Conservation (phyloP, 2,888 invertebrate genomes). For the Acanthosoma haemorrhoidale region DNA sequence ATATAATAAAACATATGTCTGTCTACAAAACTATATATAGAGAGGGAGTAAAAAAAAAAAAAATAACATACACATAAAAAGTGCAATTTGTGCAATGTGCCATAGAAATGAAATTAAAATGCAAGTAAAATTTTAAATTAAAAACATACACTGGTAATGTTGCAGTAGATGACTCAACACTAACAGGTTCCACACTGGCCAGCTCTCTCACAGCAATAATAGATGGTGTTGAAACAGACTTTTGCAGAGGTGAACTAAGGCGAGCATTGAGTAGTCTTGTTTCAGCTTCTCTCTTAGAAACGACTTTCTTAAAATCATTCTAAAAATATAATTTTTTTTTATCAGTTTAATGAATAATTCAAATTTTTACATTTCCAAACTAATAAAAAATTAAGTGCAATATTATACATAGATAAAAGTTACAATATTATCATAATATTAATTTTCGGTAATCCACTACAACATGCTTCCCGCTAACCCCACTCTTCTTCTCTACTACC, state of each 20-base stretch:
- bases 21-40: no score
- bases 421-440: no score
- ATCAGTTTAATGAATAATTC: no score
- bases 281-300: constrained; percentile 56
- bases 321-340: no score
- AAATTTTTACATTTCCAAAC: no score
- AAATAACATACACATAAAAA: background rate
- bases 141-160: constrained; percentile 36
- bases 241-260: constrained; percentile 65
- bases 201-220: constrained; percentile 67
- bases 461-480: no score
- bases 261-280: constrained; percentile 57
- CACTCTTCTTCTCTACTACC: no score
- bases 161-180: constrained; percentile 35
- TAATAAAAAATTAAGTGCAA: no score
- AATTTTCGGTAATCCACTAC: no score
- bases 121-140: background rate
- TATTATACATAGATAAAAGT: no score
- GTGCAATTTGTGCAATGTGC: constrained; percentile 20
- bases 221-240: constrained; percentile 84
- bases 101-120: background rate
- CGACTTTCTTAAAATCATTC: constrained; percentile 70
- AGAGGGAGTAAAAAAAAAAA: background rate
- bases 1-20: no score
- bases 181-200: constrained; percentile 48